Evolutionary conservation across 2,113 vertebrate genomes (phyloP).

Genomic region (Phalacrocorax carbo): DNA sequence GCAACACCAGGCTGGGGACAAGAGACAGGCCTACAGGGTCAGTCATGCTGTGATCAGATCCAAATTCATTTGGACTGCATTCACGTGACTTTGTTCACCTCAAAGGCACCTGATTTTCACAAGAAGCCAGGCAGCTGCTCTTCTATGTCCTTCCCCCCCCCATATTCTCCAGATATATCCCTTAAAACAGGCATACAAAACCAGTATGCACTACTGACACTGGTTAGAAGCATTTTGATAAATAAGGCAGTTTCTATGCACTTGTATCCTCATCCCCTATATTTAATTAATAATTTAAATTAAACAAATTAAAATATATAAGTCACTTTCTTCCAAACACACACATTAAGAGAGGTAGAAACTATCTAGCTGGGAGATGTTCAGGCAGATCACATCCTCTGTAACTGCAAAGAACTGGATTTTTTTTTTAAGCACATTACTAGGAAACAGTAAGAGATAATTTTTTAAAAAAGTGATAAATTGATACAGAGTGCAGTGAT

Average conservation of each 20-base stretch:
- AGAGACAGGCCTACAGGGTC: neutral
- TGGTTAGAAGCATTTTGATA: neutral
- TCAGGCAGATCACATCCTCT: neutral
- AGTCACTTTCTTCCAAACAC: neutral
- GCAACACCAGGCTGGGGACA: neutral
- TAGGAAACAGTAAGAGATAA: neutral
- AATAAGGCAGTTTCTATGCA: neutral
- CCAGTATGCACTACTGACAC: neutral
- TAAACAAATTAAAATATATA: neutral
- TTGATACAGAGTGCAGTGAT: neutral
- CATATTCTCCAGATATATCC: neutral
- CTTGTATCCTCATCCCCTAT: neutral
- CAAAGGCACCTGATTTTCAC: neutral
- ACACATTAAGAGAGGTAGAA: neutral
- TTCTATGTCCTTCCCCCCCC: neutral
- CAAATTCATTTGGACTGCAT: neutral
- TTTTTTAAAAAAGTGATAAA: neutral
- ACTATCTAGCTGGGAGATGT: neutral
- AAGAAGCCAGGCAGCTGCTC: neutral
- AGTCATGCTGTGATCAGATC: neutral
- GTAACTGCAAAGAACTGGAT: neutral
- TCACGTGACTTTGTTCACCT: neutral
- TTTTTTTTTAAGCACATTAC: neutral
- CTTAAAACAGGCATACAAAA: neutral
- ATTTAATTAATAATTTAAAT: neutral